Conservation (phyloP, 2,888 invertebrate species). For the Drosophila barbarae region DNA sequence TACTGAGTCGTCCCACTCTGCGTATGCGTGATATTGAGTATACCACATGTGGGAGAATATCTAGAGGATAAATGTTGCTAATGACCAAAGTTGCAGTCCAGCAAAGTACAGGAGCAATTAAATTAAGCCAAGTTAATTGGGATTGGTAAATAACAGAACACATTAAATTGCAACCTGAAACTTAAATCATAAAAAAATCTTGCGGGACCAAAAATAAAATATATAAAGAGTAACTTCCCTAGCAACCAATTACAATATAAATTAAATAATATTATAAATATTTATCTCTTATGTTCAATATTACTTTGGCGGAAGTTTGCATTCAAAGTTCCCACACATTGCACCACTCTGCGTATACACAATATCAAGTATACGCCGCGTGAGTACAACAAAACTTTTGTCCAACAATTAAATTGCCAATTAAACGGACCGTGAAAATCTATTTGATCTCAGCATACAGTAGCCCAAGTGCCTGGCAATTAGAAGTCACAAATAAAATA, state of each 20-base stretch:
- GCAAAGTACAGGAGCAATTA: slow-evolving; percentile 1
- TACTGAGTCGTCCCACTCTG: slow-evolving; percentile 7
- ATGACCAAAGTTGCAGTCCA: slow-evolving; percentile 3
- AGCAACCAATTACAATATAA: background rate
- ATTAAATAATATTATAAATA: too few species aligned
- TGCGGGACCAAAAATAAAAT: background rate
- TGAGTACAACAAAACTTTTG: slow-evolving; percentile 13
- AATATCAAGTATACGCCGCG: slow-evolving; percentile 51
- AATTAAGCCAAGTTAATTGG: background rate
- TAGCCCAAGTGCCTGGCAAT: slow-evolving; percentile 31
- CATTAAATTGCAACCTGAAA: background rate
- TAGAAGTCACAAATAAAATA: slow-evolving; percentile 21
- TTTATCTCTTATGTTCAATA: too few species aligned
- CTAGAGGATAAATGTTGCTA: slow-evolving; percentile 15
- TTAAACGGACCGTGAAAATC: slow-evolving; percentile 29
- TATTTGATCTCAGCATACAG: slow-evolving; percentile 10
- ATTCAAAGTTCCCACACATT: too few species aligned
- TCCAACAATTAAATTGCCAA: slow-evolving; percentile 28
- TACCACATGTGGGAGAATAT: slow-evolving; percentile 47
- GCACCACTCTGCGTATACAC: slow-evolving; percentile 35
- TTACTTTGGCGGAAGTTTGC: too few species aligned
- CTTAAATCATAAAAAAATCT: background rate
- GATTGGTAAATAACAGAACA: background rate
- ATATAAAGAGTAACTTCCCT: background rate
- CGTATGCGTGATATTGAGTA: slow-evolving; percentile 50